Conservation (phyloP, 2,888 invertebrate species). For the Subacronicta megacephala region DNA sequence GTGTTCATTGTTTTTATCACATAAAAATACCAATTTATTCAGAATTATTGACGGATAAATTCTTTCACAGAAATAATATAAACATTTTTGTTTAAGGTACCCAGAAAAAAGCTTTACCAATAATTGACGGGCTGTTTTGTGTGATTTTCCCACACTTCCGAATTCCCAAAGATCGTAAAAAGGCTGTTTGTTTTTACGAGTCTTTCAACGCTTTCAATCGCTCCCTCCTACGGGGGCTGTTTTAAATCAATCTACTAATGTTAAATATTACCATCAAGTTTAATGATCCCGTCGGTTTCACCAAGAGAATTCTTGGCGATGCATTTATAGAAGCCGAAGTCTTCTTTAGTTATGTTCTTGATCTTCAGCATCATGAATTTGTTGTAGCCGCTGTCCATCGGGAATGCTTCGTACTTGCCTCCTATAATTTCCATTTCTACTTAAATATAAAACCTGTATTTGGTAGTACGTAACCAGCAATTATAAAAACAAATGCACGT, state of each 20-base stretch:
- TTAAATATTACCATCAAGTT: slow-evolving; percentile 93
- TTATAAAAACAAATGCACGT: no score
- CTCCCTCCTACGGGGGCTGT: slow-evolving; percentile 29
- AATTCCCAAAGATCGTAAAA: slow-evolving; percentile 59
- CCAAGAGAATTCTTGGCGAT: slow-evolving; percentile 97
- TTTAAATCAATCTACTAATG: slow-evolving; percentile 59
- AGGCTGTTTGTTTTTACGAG: slow-evolving; percentile 56
- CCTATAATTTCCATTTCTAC: slow-evolving; percentile 93
- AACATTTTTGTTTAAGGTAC: slow-evolving; percentile 14
- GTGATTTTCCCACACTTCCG: slow-evolving; percentile 56
- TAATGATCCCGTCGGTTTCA: slow-evolving; percentile 97
- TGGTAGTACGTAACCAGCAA: slow-evolving; percentile 25
- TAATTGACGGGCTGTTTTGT: slow-evolving; percentile 58
- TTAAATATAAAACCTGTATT: slow-evolving; percentile 85
- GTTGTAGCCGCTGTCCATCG: slow-evolving; percentile 96
- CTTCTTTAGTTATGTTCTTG: slow-evolving; percentile 93
- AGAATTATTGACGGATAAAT: slow-evolving; percentile 4
- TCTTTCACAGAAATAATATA: slow-evolving; percentile 6
- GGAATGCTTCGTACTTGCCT: slow-evolving; percentile 97
- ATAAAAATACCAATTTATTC: background rate
- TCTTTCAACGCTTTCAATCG: slow-evolving; percentile 54
- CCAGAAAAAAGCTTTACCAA: slow-evolving; percentile 50
- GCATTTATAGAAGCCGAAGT: slow-evolving; percentile 97
- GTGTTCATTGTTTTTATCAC: no score
- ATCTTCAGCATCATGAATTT: slow-evolving; percentile 98